A percentile compares a stretch with the other conserved stretches of the same genome.
These are phyloP conservation scores for Tetraodon nigroviridis DNA, from an alignment of 2,113 vertebrate species.

Conservation along the genomic window DNA sequence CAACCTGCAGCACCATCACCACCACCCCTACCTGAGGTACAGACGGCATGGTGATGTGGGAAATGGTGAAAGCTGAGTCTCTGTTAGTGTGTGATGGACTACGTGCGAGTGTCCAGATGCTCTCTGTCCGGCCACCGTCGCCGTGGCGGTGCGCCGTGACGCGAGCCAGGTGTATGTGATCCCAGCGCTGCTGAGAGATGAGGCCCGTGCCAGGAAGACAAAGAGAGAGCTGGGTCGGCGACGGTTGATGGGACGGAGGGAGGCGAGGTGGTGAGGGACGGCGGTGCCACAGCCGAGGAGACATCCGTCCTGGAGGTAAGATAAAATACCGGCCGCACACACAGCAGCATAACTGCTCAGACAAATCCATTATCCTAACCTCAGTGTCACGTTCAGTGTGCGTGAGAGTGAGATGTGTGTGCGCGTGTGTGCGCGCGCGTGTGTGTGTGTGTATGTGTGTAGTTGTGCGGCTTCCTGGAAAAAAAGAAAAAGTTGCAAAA, in stretches of 20 bases:
- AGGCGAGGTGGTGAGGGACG: slow-evolving; percentile 18
- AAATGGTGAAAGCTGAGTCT: slow-evolving; percentile 53
- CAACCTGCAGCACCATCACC: not conserved
- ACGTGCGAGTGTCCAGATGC: slow-evolving; percentile 59
- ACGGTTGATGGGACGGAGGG: not conserved
- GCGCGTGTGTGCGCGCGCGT: not conserved
- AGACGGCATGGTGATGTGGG: slow-evolving; percentile 55
- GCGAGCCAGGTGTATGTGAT: slow-evolving; percentile 67
- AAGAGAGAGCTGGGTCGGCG: slow-evolving; percentile 12
- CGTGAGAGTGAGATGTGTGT: no score
- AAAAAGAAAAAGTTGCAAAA: not conserved
- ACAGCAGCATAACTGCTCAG: slow-evolving; percentile 12
- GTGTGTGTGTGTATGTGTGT: no score
- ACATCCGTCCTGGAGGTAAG: slow-evolving; percentile 32
- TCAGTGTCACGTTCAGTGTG: slow-evolving; percentile 19
- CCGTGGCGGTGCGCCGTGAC: slow-evolving; percentile 67
- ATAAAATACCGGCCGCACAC: slow-evolving; percentile 9
- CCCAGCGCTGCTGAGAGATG: slow-evolving; percentile 56
- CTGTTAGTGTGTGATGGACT: slow-evolving; percentile 26
- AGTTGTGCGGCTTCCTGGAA: slow-evolving; percentile 2
- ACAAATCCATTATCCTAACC: slow-evolving; percentile 24
- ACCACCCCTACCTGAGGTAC: slow-evolving; percentile 46
- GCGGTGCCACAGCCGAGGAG: slow-evolving; percentile 22
- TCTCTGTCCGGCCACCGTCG: slow-evolving; percentile 60
- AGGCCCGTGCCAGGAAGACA: slow-evolving; percentile 56